Evolutionary conservation across 37 sponge, comb jelly and placozoan species (phyloP).

Genomic region (Chondrosia reniformis): DNA sequence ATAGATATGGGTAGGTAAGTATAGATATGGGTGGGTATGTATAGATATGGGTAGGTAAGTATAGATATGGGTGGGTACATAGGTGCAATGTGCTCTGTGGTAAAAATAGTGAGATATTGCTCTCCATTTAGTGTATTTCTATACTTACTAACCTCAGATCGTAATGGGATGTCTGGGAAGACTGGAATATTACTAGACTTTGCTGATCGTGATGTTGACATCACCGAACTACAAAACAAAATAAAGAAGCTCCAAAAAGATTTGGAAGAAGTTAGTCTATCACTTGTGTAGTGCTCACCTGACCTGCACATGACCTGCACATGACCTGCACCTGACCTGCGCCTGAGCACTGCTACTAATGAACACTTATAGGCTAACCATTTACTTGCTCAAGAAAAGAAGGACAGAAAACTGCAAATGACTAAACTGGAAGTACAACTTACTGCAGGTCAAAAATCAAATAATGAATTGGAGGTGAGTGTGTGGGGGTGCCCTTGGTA

Average conservation of each 20-base stretch:
- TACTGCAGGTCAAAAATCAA: slow-evolving; percentile 49
- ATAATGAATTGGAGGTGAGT: slow-evolving; percentile 54
- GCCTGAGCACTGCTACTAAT: too few species aligned
- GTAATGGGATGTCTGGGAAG: too few species aligned
- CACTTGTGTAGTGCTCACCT: too few species aligned
- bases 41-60: neutral
- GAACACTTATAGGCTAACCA: neutral
- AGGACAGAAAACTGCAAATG: slow-evolving; percentile 29
- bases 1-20: neutral
- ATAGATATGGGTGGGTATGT: neutral
- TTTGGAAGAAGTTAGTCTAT: slow-evolving; percentile 43
- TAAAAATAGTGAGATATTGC: too few species aligned
- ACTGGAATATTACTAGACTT: too few species aligned
- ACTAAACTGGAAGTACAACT: slow-evolving; percentile 45
- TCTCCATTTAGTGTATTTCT: too few species aligned
- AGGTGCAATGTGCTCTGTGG: too few species aligned
- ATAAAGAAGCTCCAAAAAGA: slow-evolving; percentile 54
- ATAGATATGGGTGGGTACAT: too few species aligned
- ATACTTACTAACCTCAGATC: too few species aligned
- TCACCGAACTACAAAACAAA: slow-evolving; percentile 12
- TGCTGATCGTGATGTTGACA: too few species aligned
- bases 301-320: too few species aligned
- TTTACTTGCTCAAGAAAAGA: slow-evolving; percentile 26
- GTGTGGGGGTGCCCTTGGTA: neutral
- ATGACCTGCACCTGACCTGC: too few species aligned